Evolutionary conservation across 2,797 vertebrate species (phyloP), one percentile per base, ranked within the genome.

Genomic region (Nothura maculosa): DNA sequence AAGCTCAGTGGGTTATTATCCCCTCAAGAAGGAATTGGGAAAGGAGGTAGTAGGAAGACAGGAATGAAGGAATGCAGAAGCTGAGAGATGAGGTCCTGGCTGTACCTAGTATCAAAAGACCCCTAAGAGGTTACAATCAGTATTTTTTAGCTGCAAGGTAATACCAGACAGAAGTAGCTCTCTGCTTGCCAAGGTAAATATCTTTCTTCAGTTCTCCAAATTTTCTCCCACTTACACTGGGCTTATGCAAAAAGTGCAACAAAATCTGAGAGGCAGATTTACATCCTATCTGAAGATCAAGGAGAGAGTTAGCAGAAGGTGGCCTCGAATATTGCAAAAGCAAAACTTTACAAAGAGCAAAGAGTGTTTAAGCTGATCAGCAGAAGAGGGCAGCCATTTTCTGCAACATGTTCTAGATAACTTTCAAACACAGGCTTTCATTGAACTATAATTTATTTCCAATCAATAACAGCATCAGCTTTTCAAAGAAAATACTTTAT

Each of bases 61-160:
- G 22, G 18, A 42, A 74, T 34, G 28, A 12, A 81, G 62, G 48
- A 30, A 17, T 25, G 77, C 47, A 38, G 2, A 54, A 2, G 16
- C 25, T 70, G 27, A 52, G 30, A 78, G 17, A 61, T 27, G 40
- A 86, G 22, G 42, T 3, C 62, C 6, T 57, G 11, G 15, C 40
- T 62, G 9, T 6, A 67, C 0, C 0, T 16, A 22, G 20, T 50
- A 80, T 20, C 34, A 58, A 69, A 80, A 73, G 6, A 54, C 4
- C 66, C 16, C 16, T 82, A 64, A 90, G 36, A 17, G 36, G 36
- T 7, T 81, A 63, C 25, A 90, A 24, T 0, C 19, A n/a, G 5
- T 40, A 4, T 69, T 8, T 70, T 66, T 55, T 30, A 77, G 45
- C 17, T 42, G 6, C 32, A 64, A 75, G 42, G 21, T 19, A 79